Conservation (phyloP, 2,797 vertebrate genomes). For the Semaprochilodus insignis region DNA sequence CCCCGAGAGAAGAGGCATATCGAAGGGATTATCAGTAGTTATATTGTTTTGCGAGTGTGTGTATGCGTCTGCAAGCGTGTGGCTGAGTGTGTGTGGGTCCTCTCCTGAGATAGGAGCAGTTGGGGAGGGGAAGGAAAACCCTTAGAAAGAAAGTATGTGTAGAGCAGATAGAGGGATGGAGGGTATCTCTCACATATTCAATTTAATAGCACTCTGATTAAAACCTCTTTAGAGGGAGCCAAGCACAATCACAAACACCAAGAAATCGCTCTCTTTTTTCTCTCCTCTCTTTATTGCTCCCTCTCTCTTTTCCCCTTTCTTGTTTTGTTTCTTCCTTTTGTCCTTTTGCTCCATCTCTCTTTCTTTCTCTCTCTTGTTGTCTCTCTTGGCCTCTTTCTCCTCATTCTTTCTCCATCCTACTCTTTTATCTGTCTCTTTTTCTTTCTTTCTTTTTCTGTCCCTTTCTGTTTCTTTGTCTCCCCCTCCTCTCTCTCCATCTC, state of each 20-base stretch:
- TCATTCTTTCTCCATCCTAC: neutral
- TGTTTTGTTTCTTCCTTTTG: too few species aligned
- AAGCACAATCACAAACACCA: conserved; percentile 57
- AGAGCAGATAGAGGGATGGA: conserved; percentile 47
- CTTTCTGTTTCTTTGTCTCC: too few species aligned
- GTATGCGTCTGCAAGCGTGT: conserved; percentile 17
- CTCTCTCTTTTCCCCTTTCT: neutral
- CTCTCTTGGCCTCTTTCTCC: too few species aligned
- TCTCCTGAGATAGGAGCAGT: neutral
- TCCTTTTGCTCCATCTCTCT: too few species aligned
- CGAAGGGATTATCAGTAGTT: conserved; percentile 71
- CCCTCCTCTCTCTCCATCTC: neutral
- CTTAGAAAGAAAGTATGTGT: neutral
- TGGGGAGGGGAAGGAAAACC: neutral
- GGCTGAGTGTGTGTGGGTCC: neutral
- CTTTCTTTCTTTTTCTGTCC: neutral
- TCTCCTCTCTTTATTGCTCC: conserved; percentile 5
- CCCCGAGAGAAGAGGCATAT: conserved; percentile 70
- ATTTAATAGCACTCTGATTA: conserved; percentile 81
- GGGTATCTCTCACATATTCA: conserved; percentile 79
- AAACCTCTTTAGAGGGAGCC: conserved; percentile 63
- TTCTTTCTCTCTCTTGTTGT: too few species aligned
- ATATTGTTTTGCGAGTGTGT: conserved; percentile 32
- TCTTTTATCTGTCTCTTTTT: neutral
- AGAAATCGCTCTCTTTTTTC: conserved; percentile 50